Conservation (phyloP, 2,888 invertebrate genomes). For the Nymphalis polychloros region DNA sequence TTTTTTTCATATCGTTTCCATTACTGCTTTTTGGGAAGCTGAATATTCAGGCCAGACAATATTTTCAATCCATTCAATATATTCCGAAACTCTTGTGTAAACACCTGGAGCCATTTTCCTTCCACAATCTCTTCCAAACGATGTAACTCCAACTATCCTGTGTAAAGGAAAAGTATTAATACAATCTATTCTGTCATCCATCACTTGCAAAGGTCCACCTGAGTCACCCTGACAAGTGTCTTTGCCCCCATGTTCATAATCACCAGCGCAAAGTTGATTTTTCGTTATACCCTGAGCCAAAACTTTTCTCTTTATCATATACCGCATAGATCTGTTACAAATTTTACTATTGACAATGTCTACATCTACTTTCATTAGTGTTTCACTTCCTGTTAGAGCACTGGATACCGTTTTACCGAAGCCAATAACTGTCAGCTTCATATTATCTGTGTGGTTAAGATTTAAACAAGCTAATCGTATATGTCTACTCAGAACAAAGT, state of each 20-base stretch:
- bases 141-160: constrained; percentile 75
- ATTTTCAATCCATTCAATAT: constrained; percentile 75
- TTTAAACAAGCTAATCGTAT: constrained; percentile 84
- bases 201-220: constrained; percentile 72
- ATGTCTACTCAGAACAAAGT: constrained; percentile 75
- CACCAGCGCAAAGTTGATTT: constrained; percentile 73
- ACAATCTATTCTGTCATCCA: constrained; percentile 67
- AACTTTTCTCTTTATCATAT: constrained; percentile 62
- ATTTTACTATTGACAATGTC: constrained; percentile 56
- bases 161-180: constrained; percentile 66
- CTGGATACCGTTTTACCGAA: constrained; percentile 82
- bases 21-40: background rate
- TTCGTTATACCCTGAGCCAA: constrained; percentile 61
- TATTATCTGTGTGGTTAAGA: constrained; percentile 45
- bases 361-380: constrained; percentile 75
- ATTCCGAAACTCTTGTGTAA: constrained; percentile 73
- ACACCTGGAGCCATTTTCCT: constrained; percentile 77
- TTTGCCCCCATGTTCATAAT: constrained; percentile 68
- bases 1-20: too few species aligned
- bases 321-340: constrained; percentile 69
- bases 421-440: constrained; percentile 81
- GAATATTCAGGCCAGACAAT: constrained; percentile 67
- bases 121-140: constrained; percentile 79
- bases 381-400: constrained; percentile 64
- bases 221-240: constrained; percentile 79